Percentiles rank a stretch among this genome's conserved stretches.
Evolutionary conservation across 2,797 vertebrate genomes (phyloP).

Genomic region (Sebastes vulpes): DNA sequence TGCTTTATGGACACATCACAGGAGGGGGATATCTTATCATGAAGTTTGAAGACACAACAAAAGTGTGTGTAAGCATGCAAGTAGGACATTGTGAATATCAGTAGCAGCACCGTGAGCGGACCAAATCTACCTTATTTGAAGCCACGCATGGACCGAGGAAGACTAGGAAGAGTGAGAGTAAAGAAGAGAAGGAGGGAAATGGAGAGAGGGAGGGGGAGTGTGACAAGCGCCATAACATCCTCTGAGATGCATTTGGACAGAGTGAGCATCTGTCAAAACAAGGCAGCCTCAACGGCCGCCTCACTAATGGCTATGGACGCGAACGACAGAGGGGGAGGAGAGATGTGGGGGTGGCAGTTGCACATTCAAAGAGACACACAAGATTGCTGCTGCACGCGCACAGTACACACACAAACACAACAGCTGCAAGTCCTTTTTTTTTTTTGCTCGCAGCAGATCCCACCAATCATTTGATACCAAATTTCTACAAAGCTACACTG

Average conservation of each 20-base stretch:
- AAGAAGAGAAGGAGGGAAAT: conserved; percentile 57
- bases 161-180: conserved; percentile 30
- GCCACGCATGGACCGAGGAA: conserved; percentile 24
- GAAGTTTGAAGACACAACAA: background rate
- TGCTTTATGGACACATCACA: conserved; percentile 21
- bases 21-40: background rate
- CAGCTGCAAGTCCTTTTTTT: conserved; percentile 47
- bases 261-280: conserved; percentile 89
- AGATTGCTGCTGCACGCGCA: conserved; percentile 10
- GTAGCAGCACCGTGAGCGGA: background rate
- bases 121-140: conserved; percentile 24
- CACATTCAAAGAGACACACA: conserved; percentile 66
- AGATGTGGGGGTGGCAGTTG: conserved; percentile 46
- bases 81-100: background rate
- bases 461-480: conserved; percentile 74
- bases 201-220: conserved; percentile 59
- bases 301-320: conserved; percentile 85
- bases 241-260: conserved; percentile 88
- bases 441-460: conserved; percentile 52
- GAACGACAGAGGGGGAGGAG: conserved; percentile 76
- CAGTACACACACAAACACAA: conserved; percentile 35
- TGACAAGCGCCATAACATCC: conserved; percentile 86
- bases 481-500: conserved; percentile 69
- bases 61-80: background rate
- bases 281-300: conserved; percentile 83